Evolutionary conservation across 1,140 invertebrate genomes (phyloP).

Genomic region (Caerostris darwini): DNA sequence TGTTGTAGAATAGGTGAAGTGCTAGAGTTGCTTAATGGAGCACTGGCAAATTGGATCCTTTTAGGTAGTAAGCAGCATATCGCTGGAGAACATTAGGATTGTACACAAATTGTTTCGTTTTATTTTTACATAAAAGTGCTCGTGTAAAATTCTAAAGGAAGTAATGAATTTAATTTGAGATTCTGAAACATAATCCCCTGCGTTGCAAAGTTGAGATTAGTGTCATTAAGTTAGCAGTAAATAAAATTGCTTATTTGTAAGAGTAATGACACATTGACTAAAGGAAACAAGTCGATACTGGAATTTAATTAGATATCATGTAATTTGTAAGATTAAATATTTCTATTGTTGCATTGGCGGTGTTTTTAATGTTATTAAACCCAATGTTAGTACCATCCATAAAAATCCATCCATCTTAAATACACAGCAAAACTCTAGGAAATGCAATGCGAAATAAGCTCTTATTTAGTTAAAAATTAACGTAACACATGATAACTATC

Average conservation of each 20-base stretch:
- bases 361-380: too few species aligned
- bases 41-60: conserved; percentile 24
- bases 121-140: conserved; percentile 12
- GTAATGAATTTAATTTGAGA: conserved; percentile 27
- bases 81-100: background rate
- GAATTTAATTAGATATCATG: too few species aligned
- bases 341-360: too few species aligned
- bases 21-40: conserved; percentile 18
- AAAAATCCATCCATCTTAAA: too few species aligned
- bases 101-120: background rate
- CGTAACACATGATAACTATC: too few species aligned
- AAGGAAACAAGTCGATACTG: background rate
- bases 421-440: too few species aligned
- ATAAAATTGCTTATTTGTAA: background rate
- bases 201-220: background rate
- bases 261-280: background rate
- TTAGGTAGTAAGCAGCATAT: conserved; percentile 7
- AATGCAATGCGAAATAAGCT: too few species aligned
- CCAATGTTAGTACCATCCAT: too few species aligned
- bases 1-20: conserved; percentile 25
- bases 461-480: too few species aligned
- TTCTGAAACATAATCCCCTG: background rate
- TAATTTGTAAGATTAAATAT: too few species aligned
- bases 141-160: conserved; percentile 12
- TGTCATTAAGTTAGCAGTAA: background rate